Percentiles rank a stretch among this genome's conserved stretches.
phyloP scores from a whole-genome alignment of 2,888 invertebrate genomes.

The Bembecia ichneumoniformis region DNA sequence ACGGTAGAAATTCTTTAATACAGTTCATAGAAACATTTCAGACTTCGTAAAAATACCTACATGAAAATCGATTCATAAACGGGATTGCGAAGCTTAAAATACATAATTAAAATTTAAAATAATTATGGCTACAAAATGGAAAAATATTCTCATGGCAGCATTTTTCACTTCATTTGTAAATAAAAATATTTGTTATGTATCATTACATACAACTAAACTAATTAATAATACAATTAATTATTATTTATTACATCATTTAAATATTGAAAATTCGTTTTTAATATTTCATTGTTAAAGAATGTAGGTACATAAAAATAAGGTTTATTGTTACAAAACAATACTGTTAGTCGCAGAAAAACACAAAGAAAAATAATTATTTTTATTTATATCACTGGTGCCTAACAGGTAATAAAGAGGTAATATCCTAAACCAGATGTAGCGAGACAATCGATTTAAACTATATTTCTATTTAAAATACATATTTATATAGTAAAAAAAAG shows the following conservation, averaged over 20 bases:
- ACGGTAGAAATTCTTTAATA: background rate
- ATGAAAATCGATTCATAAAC: background rate
- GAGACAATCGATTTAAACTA: too few species aligned
- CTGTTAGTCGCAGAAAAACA: too few species aligned
- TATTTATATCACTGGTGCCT: too few species aligned
- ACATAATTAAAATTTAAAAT: constrained; percentile 11
- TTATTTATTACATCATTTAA: constrained; percentile 5
- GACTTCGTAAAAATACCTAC: background rate
- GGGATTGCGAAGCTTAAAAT: background rate
- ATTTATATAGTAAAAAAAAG: too few species aligned
- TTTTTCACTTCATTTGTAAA: constrained; percentile 21
- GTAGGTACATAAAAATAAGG: too few species aligned
- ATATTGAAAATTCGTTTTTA: constrained; percentile 13
- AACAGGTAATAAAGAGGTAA: too few species aligned
- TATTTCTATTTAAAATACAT: too few species aligned
- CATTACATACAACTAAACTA: constrained; percentile 17
- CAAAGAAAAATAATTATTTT: too few species aligned
- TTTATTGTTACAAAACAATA: too few species aligned
- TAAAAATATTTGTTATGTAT: constrained; percentile 26
- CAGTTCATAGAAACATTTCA: background rate
- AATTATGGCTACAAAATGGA: constrained; percentile 26
- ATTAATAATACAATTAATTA: constrained; percentile 10
- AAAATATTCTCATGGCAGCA: background rate
- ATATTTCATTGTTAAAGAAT: constrained; percentile 11
- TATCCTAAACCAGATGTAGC: too few species aligned